Base-by-base conservation (phyloP, 2,113 vertebrate species). In the Nothobranchius kuhntae region DNA sequence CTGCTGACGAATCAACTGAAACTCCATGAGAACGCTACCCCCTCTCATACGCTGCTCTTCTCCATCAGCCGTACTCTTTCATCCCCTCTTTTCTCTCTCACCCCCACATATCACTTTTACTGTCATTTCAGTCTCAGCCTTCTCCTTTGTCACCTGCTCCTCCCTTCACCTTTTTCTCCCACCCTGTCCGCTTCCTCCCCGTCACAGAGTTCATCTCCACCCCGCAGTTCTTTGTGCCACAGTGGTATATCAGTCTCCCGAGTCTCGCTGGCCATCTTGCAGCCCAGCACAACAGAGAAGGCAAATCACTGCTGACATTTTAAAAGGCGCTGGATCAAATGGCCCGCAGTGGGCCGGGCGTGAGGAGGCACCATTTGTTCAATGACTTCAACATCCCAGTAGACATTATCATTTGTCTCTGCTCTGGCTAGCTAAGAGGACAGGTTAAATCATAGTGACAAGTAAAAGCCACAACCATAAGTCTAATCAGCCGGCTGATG, bases 291-390 rank as follows among this genome's bases (percentile, higher is more conserved):
- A 84, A 75, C 73, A 68, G 61, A 83, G 81, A 61, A 56, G 84
- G 88, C 88, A 91, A 91, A 91, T 91, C 89, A 91, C 81, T 80
- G 86, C 71, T 91, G 89, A 91, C 90, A 89, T 90, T 91, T 91
- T 91, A 89, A 91, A 91, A 91, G 88, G 80, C 77, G 61, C 65
- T 85, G 86, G 84, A 88, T 90, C 81, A 89, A 88, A 90, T 77
- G 71, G 84, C 73, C 76, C 78, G 75, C 75, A 68, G 83, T 83
- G 74, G 87, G 82, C 75, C 17, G 76, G 71, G 67, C 65, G 60
- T 80, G 77, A 67, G 73, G 80, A 83, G 69, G 80, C 62, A 65
- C 74, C 81, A 81, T 90, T 91, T 88, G 87, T 90, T 85, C 87
- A 80, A 88, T 82, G 81, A 77, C 81, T 88, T 80, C 81, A 80